Conservation (phyloP, 92 coral and sea anemone genomes). For the Epizoanthus ramosus region DNA sequence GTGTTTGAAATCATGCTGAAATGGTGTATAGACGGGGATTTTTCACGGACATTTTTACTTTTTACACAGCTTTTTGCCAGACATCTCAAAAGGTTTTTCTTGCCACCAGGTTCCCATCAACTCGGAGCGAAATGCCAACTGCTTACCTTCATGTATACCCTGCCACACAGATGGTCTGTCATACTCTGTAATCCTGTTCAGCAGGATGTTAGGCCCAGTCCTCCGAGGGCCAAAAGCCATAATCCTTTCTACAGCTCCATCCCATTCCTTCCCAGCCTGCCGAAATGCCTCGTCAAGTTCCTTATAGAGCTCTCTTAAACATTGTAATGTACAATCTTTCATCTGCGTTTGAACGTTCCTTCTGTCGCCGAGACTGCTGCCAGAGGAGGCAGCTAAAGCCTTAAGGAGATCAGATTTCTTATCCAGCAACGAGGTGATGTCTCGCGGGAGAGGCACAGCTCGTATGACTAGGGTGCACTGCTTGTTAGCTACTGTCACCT, state of each 20-base stretch:
- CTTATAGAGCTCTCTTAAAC: conserved; percentile 70
- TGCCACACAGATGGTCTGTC: conserved; percentile 91
- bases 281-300: conserved; percentile 69
- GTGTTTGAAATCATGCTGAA: no score
- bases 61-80: no score
- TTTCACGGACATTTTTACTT: no score
- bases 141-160: conserved; percentile 45
- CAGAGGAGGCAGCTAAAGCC: conserved; percentile 65
- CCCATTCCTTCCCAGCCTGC: conserved; percentile 83
- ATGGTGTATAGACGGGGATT: no score
- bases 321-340: conserved; percentile 65
- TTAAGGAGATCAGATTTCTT: conserved; percentile 72
- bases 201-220: conserved; percentile 84
- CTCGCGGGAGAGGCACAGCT: conserved; percentile 81
- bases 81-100: no score
- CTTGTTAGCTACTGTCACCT: conserved; percentile 87
- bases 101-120: no score
- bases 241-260: conserved; percentile 77
- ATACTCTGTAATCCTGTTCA: conserved; percentile 81
- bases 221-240: conserved; percentile 98
- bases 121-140: no score
- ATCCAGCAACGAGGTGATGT: conserved; percentile 73
- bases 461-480: conserved; percentile 76
- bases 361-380: conserved; percentile 53
- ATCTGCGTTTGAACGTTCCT: conserved; percentile 53